These are phyloP conservation scores for Andrena bicolor DNA, from an alignment of 2,888 invertebrate genomes.

Conservation along the genomic window DNA sequence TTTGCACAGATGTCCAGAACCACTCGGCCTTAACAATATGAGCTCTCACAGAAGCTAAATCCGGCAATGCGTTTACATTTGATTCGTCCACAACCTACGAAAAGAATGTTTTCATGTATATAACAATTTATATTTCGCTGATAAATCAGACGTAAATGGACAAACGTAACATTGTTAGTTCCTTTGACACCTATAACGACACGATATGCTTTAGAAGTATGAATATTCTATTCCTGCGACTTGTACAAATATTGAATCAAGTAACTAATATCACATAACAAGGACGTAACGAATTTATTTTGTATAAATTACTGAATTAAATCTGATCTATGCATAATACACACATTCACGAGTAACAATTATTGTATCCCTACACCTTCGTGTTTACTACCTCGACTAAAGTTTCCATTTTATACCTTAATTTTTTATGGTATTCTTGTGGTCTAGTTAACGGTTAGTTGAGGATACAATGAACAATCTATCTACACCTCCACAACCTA, in stretches of 20 bases:
- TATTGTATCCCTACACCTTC: too few species aligned
- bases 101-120: constrained; percentile 10
- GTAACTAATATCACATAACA: constrained; percentile 8
- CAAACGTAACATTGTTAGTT: constrained; percentile 13
- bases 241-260: background rate
- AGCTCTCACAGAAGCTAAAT: constrained; percentile 89
- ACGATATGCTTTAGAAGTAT: background rate
- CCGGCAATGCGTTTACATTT: constrained; percentile 89
- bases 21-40: constrained; percentile 96
- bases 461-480: constrained; percentile 8
- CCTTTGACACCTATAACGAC: background rate
- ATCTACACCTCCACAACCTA: constrained; percentile 36
- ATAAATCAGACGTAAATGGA: background rate
- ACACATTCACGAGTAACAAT: background rate
- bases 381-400: background rate
- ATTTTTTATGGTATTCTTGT: background rate
- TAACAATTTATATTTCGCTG: background rate
- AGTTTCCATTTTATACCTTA: constrained; percentile 1
- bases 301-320: background rate
- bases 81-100: constrained; percentile 94
- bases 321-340: background rate
- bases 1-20: constrained; percentile 99
- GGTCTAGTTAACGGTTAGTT: constrained; percentile 7
- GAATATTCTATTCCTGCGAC: background rate
- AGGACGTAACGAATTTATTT: background rate